Base-by-base conservation (phyloP, 2,797 vertebrate genomes). In the Smutsia temminckii region DNA sequence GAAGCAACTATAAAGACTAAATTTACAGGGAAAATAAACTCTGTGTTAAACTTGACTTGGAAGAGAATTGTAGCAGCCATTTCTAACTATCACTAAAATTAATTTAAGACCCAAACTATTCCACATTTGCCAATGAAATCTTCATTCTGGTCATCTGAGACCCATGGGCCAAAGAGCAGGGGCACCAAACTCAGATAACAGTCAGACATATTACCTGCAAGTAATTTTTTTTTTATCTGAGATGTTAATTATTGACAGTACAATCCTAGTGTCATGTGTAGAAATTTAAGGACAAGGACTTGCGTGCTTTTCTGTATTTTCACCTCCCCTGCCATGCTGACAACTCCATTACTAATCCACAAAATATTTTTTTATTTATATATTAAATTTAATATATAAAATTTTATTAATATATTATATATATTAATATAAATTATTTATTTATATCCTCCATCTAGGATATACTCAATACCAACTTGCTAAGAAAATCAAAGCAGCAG, bases 11-110 rank as follows among this genome's bases (percentile, higher is more conserved):
- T 11, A 37, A 87, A 94, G 37, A 57, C 64, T 79, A 72, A 42
- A 92, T 23, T 86, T 57, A 90, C 64, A 42, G 40, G 9, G 42
- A 78, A 93, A 85, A 83, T 63, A 69, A 89, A 88, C 57, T n/a
- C 64, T 63, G 25, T 46, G 18, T 75, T 63, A 88, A 74, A 91
- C 37, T 11, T 88, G 72, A 40, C 63, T 77, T 49, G 16, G 72
- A 91, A 84, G 5, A 68, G 9, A 85, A 85, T 21, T 17, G 20
- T 2, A 91, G 18, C 2, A 34, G 42, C 85, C 46, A 77, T 46
- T 40, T 61, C 61, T 74, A 85, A 78, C 18, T 61, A 64, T 13
- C 32, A 78, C 32, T 72, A n/a, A 89, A 55, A 12, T 57, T 74
- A 61, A 83, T 78, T 63, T 34, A 92, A 83, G 32, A 88, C 6